Evolutionary conservation across 2,797 vertebrate species (phyloP).

Genomic region (Brachyrhaphis roseni): DNA sequence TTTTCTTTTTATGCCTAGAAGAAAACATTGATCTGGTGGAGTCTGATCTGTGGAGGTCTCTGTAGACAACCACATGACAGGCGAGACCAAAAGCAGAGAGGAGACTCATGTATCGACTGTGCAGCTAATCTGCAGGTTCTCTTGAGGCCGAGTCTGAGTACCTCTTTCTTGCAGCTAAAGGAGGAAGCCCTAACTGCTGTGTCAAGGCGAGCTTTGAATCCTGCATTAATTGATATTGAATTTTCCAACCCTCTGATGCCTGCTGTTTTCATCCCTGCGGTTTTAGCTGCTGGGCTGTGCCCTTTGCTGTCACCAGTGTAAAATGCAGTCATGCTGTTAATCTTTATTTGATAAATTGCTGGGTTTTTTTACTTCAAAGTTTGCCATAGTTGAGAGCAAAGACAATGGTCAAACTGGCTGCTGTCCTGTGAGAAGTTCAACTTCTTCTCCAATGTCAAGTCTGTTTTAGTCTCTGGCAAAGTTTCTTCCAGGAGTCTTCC

Average conservation of each 20-base stretch:
- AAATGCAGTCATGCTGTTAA: constrained; percentile 30
- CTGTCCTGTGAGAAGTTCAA: background rate
- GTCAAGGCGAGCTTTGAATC: constrained; percentile 54
- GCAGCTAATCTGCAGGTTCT: constrained; percentile 52
- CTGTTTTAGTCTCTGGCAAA: background rate
- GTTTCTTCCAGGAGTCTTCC: background rate
- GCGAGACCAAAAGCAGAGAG: constrained; percentile 27
- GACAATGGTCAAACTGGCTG: too few relatives aligned
- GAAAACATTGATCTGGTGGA: constrained; percentile 24
- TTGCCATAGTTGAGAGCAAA: background rate
- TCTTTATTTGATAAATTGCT: constrained; percentile 12
- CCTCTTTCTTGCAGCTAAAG: constrained; percentile 47
- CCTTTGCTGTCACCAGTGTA: constrained; percentile 20
- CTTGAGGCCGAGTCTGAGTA: constrained; percentile 44
- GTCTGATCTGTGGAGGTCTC: constrained; percentile 24
- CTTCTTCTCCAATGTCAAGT: background rate
- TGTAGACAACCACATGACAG: constrained; percentile 23
- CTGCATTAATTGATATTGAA: constrained; percentile 73
- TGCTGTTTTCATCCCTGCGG: constrained; percentile 49
- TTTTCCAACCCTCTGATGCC: constrained; percentile 60
- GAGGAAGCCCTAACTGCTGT: constrained; percentile 60
- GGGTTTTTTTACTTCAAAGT: background rate
- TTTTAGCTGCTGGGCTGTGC: constrained; percentile 30
- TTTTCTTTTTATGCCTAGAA: constrained; percentile 1
- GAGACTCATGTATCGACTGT: constrained; percentile 53